Conservation (phyloP, 2,888 invertebrate species). For the Troilus luridus region DNA sequence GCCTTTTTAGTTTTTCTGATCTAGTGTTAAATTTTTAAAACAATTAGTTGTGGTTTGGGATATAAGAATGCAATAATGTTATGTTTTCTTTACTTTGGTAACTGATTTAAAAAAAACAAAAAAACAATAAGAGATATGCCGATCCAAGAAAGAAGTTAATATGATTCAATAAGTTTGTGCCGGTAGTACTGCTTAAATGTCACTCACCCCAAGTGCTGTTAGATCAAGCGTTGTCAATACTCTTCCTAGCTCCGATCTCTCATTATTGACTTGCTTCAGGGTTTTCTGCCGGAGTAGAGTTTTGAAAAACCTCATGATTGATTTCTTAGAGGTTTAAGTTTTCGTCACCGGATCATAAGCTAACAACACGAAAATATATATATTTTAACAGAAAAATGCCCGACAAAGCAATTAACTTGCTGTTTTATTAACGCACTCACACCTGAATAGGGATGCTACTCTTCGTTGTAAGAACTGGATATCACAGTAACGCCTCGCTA, state of each 20-base stretch:
- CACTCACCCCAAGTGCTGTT: conserved; percentile 69
- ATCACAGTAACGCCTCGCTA: not conserved
- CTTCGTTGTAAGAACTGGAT: not conserved
- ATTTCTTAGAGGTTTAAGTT: not conserved
- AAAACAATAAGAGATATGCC: too few species aligned
- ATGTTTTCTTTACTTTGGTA: too few species aligned
- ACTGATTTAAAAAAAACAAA: not conserved
- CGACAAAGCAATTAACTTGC: not conserved
- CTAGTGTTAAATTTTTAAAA: too few species aligned
- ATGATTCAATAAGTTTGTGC: not conserved
- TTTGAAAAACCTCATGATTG: conserved; percentile 59
- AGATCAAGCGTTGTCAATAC: conserved; percentile 72
- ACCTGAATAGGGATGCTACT: not conserved
- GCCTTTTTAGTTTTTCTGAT: too few species aligned
- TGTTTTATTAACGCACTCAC: not conserved
- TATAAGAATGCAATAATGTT: too few species aligned
- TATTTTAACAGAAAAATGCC: not conserved
- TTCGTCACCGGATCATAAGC: not conserved
- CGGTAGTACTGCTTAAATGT: not conserved
- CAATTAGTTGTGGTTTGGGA: too few species aligned
- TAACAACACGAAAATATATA: not conserved
- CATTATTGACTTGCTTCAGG: conserved; percentile 60
- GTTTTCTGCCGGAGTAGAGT: conserved; percentile 64
- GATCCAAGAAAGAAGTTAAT: too few species aligned
- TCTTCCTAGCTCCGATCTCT: conserved; percentile 67